Base-by-base conservation (phyloP, 2,888 invertebrate species). In the Lampropteryx suffumata region DNA sequence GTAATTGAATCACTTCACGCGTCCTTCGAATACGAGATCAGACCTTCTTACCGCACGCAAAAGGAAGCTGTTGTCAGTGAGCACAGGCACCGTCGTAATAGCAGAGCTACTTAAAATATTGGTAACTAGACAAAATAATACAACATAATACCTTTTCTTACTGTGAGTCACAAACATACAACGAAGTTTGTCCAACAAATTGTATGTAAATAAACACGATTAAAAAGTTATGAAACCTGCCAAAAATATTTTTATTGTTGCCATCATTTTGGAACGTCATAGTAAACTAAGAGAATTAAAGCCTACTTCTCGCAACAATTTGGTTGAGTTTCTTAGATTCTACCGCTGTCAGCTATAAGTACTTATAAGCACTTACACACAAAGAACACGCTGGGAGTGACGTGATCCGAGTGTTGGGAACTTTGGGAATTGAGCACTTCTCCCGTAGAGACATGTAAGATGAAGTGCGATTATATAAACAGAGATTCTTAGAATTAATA, bases 1-100 rank as follows among this genome's bases (percentile, higher is more conserved):
- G 39, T 50, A 45, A 47, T 58, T 42, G 27, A 39, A 50, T 58
- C 52, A 48, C 12, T 26, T 36, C 26, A 34, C 35, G 26, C 39
- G 29, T 45, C 32, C 37, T 35, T 32, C 45, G 37, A 41, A 28
- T 36, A 49, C 39, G 45, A 32, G 45, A 30, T 37, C 24, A 35
- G 29, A 29, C 28, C 28, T 44, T 5, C 14, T 35, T 34, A 32
- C 39, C 27, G 29, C 39, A 32, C 27, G 28, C 39, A 7, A 26
- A n/a, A n/a, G 12, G 13, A 13, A 36, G 10, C 13, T 14, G 26
- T 9, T 30, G 24, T 24, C 11, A 32, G 40, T 24, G 26, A 10
- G 7, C 29, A 17, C 21, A 30, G 28, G 1, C 30, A 3, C 28
- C 24, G 10, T 13, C 28, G 4, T 12, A 45, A 30, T 26, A 26